Conservation (phyloP, 37 sponge, comb jelly and placozoan species). For the Cliona cf. orientalis region DNA sequence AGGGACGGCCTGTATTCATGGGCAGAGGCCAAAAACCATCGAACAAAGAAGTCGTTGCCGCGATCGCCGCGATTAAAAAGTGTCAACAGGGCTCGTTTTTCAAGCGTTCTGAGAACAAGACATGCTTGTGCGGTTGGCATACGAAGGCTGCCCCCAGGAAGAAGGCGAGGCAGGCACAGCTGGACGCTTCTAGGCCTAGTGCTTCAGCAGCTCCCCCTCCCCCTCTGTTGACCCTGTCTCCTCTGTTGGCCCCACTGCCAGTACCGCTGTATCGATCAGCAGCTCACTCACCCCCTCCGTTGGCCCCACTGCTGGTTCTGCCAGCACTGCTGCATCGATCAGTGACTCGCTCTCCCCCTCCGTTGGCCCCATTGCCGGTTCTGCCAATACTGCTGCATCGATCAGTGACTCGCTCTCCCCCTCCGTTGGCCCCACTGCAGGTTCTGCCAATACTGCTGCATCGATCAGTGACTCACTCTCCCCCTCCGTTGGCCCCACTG, state of each 20-base stretch:
- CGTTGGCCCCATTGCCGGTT: too few species aligned
- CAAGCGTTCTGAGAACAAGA: slow-evolving; percentile 11
- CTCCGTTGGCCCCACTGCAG: neutral
- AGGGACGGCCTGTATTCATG: slow-evolving; percentile 34
- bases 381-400: neutral
- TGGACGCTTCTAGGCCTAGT: slow-evolving; percentile 9
- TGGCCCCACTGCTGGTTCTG: too few species aligned
- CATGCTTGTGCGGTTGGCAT: slow-evolving; percentile 51
- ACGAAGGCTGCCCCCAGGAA: slow-evolving; percentile 51
- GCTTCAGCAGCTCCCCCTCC: too few species aligned
- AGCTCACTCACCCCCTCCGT: too few species aligned
- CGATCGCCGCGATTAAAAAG: slow-evolving; percentile 46
- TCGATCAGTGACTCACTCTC: too few species aligned
- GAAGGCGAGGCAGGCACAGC: slow-evolving; percentile 39
- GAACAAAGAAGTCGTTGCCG: slow-evolving; percentile 46
- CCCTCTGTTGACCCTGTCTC: too few species aligned
- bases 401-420: neutral
- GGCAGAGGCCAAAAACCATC: slow-evolving; percentile 52
- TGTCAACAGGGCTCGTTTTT: slow-evolving; percentile 46
- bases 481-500: too few species aligned
- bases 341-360: too few species aligned
- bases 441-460: too few species aligned
- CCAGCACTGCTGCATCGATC: too few species aligned
- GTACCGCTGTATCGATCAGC: too few species aligned
- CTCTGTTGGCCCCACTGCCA: too few species aligned